A percentile compares a stretch with the other conserved stretches of the same genome.
These are phyloP conservation scores for Arbacia lixula DNA, from an alignment of 53 echinoderm and acorn worm species.

Conservation along the genomic window DNA sequence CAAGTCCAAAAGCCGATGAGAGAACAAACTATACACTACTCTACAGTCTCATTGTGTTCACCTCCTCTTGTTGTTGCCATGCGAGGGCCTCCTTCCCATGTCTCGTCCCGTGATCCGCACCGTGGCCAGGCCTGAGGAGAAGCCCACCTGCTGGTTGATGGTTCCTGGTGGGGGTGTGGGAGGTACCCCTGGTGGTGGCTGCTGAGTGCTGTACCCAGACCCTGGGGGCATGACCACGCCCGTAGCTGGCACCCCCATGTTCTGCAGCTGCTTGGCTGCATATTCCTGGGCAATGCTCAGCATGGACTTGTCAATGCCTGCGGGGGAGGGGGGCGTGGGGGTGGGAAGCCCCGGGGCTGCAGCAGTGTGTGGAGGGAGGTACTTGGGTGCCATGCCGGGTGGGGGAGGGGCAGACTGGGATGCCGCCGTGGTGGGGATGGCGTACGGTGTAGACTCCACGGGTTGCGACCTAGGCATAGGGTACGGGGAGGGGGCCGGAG, in stretches of 20 bases:
- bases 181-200: not conserved
- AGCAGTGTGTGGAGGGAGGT: slow-evolving; percentile 41
- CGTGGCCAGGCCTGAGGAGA: slow-evolving; percentile 75
- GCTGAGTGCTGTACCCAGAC: not conserved
- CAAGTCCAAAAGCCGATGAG: no score
- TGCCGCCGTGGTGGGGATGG: not conserved
- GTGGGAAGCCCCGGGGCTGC: slow-evolving; percentile 35
- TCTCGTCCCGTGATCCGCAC: slow-evolving; percentile 89
- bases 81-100: slow-evolving; percentile 52
- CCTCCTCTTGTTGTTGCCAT: slow-evolving; percentile 42
- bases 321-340: not conserved
- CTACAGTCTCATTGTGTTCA: no score
- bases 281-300: slow-evolving; percentile 38
- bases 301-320: slow-evolving; percentile 21
- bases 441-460: not conserved
- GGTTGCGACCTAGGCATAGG: slow-evolving; percentile 20
- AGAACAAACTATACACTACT: no score
- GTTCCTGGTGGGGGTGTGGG: not conserved
- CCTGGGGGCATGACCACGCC: slow-evolving; percentile 35
- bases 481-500: slow-evolving; percentile 1
- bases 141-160: slow-evolving; percentile 6
- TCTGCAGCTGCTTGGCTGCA: slow-evolving; percentile 45
- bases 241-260: slow-evolving; percentile 11
- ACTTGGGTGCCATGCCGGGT: slow-evolving; percentile 27
- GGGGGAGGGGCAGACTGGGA: slow-evolving; percentile 3